Conservation (phyloP, 2,113 vertebrate genomes). For the Cebus imitator region DNA sequence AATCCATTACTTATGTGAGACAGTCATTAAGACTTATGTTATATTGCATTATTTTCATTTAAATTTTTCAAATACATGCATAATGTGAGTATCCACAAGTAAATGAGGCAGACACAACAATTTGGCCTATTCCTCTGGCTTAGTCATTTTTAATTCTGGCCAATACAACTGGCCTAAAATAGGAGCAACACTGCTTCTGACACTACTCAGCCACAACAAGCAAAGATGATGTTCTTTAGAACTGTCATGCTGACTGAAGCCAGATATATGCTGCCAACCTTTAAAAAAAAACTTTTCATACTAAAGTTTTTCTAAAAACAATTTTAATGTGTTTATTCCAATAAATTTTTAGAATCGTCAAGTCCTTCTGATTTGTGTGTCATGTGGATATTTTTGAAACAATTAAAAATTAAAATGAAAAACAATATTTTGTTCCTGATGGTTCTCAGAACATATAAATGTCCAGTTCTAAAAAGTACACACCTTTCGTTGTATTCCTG, state of each 20-base stretch:
- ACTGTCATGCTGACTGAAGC: neutral
- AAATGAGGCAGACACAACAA: neutral
- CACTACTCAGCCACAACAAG: neutral
- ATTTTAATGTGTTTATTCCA: neutral
- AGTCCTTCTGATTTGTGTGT: neutral
- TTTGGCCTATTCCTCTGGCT: neutral
- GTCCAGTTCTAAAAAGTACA: neutral
- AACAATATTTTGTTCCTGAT: neutral
- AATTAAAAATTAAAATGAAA: constrained; percentile 35
- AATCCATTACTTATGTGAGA: neutral
- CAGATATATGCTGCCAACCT: neutral
- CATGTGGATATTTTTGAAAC: neutral
- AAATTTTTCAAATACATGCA: neutral
- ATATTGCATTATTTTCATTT: neutral
- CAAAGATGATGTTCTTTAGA: neutral
- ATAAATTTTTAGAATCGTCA: neutral
- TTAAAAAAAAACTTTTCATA: neutral
- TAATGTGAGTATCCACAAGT: neutral
- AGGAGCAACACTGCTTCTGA: neutral
- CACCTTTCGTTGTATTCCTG: neutral
- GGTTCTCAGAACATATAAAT: neutral
- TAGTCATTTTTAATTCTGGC: neutral
- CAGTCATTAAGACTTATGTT: neutral
- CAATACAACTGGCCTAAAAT: neutral
- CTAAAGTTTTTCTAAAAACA: neutral